Conservation (phyloP, 2,797 vertebrate genomes). For the Leuciscus waleckii region DNA sequence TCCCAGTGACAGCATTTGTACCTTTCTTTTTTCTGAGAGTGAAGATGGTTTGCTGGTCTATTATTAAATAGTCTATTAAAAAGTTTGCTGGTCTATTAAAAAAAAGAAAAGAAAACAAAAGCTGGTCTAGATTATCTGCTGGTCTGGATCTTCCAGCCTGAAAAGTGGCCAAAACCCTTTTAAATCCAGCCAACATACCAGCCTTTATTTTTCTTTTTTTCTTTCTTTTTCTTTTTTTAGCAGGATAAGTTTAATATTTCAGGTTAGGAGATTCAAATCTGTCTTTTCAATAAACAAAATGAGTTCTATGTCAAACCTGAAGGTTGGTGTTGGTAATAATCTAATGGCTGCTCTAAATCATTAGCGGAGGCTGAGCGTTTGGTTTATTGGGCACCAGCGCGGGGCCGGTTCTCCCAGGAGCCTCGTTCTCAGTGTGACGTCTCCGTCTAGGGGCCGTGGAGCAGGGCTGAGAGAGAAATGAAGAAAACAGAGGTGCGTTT, state of each 20-base stretch:
- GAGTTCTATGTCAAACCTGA: not conserved
- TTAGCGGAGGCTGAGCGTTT: conserved; percentile 10
- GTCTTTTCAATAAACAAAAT: not conserved
- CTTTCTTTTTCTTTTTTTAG: not conserved
- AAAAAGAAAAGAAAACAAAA: not conserved
- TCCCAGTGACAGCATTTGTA: too few species aligned
- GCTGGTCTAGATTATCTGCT: not conserved
- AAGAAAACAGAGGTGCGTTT: conserved; percentile 49
- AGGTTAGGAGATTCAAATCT: too few species aligned
- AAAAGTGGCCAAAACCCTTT: not conserved
- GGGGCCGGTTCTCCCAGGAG: conserved; percentile 42
- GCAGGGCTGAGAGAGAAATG: conserved; percentile 20
- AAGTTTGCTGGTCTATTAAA: too few species aligned
- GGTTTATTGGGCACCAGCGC: conserved; percentile 44
- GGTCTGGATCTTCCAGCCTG: not conserved
- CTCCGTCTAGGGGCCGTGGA: conserved; percentile 37
- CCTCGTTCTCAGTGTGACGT: conserved; percentile 47
- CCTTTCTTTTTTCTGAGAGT: too few species aligned
- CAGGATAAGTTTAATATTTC: not conserved
- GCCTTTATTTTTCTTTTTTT: not conserved
- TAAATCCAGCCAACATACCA: not conserved
- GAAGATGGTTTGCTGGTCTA: not conserved
- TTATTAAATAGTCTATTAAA: too few species aligned
- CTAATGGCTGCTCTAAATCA: not conserved
- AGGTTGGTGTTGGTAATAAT: not conserved